phyloP scores from a whole-genome alignment of 2,113 vertebrate species.

The Semnornis frantzii region DNA sequence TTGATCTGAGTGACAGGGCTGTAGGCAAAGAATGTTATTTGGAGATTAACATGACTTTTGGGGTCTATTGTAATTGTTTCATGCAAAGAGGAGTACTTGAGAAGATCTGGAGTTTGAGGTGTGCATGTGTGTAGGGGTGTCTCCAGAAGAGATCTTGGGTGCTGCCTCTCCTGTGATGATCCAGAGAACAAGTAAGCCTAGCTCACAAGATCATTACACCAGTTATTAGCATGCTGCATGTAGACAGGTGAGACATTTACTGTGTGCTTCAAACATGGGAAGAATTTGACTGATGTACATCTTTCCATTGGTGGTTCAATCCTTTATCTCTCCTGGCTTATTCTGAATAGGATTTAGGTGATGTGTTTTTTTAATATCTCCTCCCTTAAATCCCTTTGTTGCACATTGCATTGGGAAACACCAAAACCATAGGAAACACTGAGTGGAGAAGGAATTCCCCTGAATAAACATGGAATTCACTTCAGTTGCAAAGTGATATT shows the following conservation, averaged over 20 bases:
- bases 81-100: not conserved
- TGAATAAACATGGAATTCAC: not conserved
- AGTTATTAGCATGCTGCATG: not conserved
- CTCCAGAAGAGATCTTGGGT: not conserved
- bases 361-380: fast-evolving
- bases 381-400: not conserved
- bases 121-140: too few species aligned
- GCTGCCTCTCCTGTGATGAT: not conserved
- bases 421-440: fast-evolving
- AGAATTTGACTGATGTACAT: not conserved
- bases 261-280: not conserved
- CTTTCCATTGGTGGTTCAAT: not conserved
- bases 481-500: not conserved
- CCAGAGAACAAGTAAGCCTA: not conserved
- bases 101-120: not conserved
- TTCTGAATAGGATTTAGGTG: not conserved
- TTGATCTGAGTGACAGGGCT: not conserved
- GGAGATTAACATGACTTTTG: not conserved
- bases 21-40: not conserved
- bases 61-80: not conserved
- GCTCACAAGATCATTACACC: not conserved
- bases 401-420: not conserved
- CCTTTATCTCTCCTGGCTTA: not conserved
- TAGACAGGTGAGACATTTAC: not conserved
- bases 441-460: not conserved